These are phyloP conservation scores for Barnardius zonarius DNA, from an alignment of 2,113 vertebrate species.

Conservation along the genomic window DNA sequence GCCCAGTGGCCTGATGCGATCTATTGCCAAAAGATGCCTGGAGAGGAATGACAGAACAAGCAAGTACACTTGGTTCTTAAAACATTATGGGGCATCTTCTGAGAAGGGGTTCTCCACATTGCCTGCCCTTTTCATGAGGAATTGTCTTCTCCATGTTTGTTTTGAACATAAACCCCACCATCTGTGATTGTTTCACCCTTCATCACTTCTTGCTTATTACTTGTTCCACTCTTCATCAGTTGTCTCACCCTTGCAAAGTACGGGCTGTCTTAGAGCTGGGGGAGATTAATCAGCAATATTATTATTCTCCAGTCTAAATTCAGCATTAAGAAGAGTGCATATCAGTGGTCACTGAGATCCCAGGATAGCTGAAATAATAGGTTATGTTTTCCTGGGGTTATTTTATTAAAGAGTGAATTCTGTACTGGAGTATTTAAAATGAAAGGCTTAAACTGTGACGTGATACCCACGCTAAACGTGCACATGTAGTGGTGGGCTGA, in stretches of 20 bases:
- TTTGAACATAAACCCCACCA: neutral
- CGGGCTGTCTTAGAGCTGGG: neutral
- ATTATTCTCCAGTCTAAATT: neutral
- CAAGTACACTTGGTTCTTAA: accelerated
- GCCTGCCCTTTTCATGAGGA: neutral
- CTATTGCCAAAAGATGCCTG: neutral
- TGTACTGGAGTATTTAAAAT: neutral
- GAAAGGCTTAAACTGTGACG: neutral
- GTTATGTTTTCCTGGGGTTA: neutral
- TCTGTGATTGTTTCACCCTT: neutral
- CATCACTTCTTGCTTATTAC: neutral
- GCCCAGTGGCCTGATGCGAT: accelerated
- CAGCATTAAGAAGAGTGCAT: neutral
- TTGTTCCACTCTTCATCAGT: neutral
- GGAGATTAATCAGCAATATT: neutral
- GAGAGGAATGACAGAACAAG: neutral
- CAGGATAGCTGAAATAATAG: neutral
- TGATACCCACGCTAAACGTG: neutral
- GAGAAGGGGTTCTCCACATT: neutral
- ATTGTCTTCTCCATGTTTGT: neutral
- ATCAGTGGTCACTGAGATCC: neutral
- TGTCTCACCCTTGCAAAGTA: neutral
- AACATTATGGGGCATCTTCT: neutral
- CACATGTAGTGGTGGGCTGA: neutral
- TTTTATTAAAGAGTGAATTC: neutral